Base-by-base conservation (phyloP, 2,113 vertebrate genomes). In the Nothobranchius furzeri region DNA sequence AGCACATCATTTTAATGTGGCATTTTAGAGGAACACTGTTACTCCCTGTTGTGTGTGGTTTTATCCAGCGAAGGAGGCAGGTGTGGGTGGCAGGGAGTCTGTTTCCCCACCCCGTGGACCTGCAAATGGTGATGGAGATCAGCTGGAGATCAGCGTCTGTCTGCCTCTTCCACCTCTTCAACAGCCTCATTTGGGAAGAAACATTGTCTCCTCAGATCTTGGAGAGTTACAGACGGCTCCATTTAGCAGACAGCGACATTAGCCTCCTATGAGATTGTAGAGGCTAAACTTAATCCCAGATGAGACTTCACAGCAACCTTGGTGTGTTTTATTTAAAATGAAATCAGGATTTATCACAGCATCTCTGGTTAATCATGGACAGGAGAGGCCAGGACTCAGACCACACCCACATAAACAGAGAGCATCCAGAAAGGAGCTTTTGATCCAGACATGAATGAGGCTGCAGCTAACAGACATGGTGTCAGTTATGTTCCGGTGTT, bases 41-140 rank as follows among this genome's bases (percentile, higher is more conserved):
- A 36, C 58, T 42, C 9, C 65, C 43, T 6, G 7, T 37, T 30
- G 70, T 20, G 58, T 24, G 7, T 24, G 30, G 30, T 3, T 73
- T 48, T 43, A 54, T 66, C 64, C 70, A 69, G 63, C 76, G 17
- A 63, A 2, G 20, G 48, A 77, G 57, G 60, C 75, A 76, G 75
- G 72, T 81, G 84, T 72, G 60, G 69, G 60, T 70, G 50, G 70
- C 50, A 49, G 78, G 69, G 64, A 76, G 76, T 68, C 75, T 55
- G 75, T 70, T 84, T 86, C 73, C 76, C 53, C 75, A 1, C 70
- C 76, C 70, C 17, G 53, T 71, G 67, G 66, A 66, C n/a, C n/a
- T 17, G 49, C 75, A 79, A 48, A 58, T 52, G 56, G 24, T 24
- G 20, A 58, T 9, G 52, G 46, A 43, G 54, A 43, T 25, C 1